Evolutionary conservation across 2,888 invertebrate genomes (phyloP).

Genomic region (Drosophila imparisetae): DNA sequence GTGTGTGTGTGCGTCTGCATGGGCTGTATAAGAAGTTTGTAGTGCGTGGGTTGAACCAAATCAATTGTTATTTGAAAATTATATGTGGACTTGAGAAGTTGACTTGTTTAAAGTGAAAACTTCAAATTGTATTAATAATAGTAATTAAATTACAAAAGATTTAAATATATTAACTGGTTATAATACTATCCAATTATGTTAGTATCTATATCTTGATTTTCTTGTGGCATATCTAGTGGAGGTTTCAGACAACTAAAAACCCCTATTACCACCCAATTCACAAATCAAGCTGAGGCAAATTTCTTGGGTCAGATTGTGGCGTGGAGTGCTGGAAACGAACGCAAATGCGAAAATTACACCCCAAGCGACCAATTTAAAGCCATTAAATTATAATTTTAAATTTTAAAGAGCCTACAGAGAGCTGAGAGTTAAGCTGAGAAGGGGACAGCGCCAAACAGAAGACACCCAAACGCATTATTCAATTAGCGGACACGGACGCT

Average conservation of each 20-base stretch:
- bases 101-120: not conserved
- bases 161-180: not conserved
- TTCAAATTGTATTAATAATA: not conserved
- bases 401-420: constrained; percentile 53
- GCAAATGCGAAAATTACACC: constrained; percentile 80
- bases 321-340: constrained; percentile 62
- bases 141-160: not conserved
- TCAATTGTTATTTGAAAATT: not conserved
- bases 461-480: constrained; percentile 70
- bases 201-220: not conserved
- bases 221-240: not conserved
- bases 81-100: not conserved
- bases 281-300: constrained; percentile 44
- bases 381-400: constrained; percentile 81
- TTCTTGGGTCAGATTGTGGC: constrained; percentile 46
- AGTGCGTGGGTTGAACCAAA: constrained; percentile 8
- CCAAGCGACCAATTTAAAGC: constrained; percentile 80
- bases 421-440: constrained; percentile 22
- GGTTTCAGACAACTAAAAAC: constrained; percentile 7
- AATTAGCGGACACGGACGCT: constrained; percentile 64
- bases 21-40: constrained; percentile 45
- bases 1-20: constrained; percentile 16
- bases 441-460: constrained; percentile 38
- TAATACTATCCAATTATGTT: not conserved
- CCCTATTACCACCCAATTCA: constrained; percentile 35